phyloP scores from a whole-genome alignment of 2,113 vertebrate species.

The Desmodus rotundus region DNA sequence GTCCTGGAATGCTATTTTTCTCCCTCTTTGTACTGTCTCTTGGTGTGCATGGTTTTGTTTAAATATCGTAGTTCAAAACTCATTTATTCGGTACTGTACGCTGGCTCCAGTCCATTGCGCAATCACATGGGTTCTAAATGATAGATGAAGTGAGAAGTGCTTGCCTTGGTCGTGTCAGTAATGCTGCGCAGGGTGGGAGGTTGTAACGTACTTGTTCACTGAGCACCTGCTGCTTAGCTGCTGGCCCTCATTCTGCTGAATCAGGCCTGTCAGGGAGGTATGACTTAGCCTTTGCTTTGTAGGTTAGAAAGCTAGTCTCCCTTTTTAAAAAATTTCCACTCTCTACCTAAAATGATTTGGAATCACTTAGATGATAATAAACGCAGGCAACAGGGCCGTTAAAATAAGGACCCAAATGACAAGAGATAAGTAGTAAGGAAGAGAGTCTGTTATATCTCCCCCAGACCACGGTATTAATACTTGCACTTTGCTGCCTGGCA shows the following conservation, averaged over 20 bases:
- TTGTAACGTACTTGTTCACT: background rate
- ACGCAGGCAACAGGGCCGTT: background rate
- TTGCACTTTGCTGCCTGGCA: background rate
- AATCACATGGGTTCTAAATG: background rate
- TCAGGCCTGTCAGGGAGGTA: background rate
- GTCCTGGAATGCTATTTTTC: background rate
- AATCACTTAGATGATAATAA: background rate
- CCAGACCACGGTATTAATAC: background rate
- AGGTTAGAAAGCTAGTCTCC: background rate
- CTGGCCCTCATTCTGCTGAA: no score
- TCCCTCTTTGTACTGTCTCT: background rate
- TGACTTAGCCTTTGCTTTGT: background rate
- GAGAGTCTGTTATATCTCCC: background rate
- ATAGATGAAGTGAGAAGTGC: background rate
- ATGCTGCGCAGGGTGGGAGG: background rate
- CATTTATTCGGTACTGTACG: background rate
- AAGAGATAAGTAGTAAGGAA: background rate
- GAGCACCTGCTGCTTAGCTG: background rate
- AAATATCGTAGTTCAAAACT: background rate
- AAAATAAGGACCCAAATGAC: background rate
- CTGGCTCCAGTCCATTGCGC: background rate
- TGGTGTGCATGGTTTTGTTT: background rate
- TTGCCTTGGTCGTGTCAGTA: background rate
- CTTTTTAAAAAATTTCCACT: background rate
- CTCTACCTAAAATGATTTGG: background rate